Conservation (phyloP, 2,113 vertebrate species). For the Smithornis capensis region DNA sequence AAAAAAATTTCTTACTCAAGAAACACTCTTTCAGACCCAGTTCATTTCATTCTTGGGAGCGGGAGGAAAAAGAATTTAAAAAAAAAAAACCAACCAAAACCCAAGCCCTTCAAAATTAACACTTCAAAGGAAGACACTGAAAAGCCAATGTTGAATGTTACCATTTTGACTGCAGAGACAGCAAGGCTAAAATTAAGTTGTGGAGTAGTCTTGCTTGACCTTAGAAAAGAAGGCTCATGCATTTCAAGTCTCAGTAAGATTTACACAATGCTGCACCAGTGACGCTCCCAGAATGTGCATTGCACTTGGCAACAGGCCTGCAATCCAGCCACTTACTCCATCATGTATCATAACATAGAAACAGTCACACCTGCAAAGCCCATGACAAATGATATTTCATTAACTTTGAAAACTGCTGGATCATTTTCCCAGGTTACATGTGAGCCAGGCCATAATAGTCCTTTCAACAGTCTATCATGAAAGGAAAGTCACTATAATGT, state of each 20-base stretch:
- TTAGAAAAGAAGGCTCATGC: slow-evolving; percentile 47
- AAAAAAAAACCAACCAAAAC: neutral
- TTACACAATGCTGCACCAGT: slow-evolving; percentile 18
- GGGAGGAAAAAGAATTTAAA: neutral
- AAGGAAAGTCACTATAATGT: slow-evolving; percentile 74
- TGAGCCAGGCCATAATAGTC: slow-evolving; percentile 71
- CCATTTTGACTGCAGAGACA: neutral
- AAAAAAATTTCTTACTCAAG: neutral
- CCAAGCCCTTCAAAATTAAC: neutral
- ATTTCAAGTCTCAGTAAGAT: slow-evolving; percentile 34
- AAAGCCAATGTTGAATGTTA: neutral
- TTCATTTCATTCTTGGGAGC: neutral
- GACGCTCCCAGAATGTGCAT: slow-evolving; percentile 42
- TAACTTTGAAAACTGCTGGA: slow-evolving; percentile 77
- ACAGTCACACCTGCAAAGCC: slow-evolving; percentile 80
- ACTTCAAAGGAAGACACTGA: neutral
- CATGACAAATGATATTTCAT: slow-evolving; percentile 86
- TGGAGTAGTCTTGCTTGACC: slow-evolving; percentile 7
- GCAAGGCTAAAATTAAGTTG: slow-evolving; percentile 8
- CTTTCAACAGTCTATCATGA: slow-evolving; percentile 76
- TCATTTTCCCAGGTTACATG: slow-evolving; percentile 77
- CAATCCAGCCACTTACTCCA: slow-evolving; percentile 27
- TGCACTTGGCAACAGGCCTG: slow-evolving; percentile 39
- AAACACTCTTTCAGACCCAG: neutral
- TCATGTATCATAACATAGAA: slow-evolving; percentile 64